These are phyloP conservation scores for Prosapia bicincta DNA, from an alignment of 2,888 invertebrate genomes.

Conservation along the genomic window DNA sequence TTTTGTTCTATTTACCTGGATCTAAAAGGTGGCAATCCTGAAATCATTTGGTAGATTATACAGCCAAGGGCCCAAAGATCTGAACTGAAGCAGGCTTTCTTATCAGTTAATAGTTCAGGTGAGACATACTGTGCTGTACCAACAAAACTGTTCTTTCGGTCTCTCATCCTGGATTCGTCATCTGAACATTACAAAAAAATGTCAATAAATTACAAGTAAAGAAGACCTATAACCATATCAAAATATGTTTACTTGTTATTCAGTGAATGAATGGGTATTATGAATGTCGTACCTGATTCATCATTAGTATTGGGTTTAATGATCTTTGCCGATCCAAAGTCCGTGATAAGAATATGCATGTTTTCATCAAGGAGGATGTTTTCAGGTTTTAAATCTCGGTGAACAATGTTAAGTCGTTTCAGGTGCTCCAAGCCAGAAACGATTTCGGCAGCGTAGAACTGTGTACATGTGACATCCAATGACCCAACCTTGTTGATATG, in stretches of 20 bases:
- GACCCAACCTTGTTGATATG: constrained; percentile 88
- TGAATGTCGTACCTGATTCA: constrained; percentile 9
- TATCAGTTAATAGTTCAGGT: constrained; percentile 87
- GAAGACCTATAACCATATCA: too few relatives aligned
- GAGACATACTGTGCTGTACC: constrained; percentile 99
- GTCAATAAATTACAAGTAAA: too few relatives aligned
- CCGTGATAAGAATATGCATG: constrained; percentile 95
- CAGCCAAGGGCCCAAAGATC: constrained; percentile 98
- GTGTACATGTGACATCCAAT: constrained; percentile 84
- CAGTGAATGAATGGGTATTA: too few relatives aligned
- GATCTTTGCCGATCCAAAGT: constrained; percentile 95
- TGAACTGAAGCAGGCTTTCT: constrained; percentile 63
- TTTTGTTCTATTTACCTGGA: too few relatives aligned
- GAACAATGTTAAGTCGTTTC: constrained; percentile 84
- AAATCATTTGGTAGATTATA: constrained; percentile 95
- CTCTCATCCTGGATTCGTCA: constrained; percentile 23
- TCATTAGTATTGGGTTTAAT: constrained; percentile 47
- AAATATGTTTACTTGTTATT: too few relatives aligned
- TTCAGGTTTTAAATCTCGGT: constrained; percentile 96
- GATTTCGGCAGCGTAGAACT: constrained; percentile 94
- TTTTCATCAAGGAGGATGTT: constrained; percentile 93
- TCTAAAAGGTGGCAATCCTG: constrained; percentile 88
- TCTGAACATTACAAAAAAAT: too few relatives aligned
- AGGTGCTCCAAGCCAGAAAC: constrained; percentile 88
- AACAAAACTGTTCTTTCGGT: constrained; percentile 82